Evolutionary conservation across 2,113 vertebrate species (phyloP).

Genomic region (Gavia stellata): DNA sequence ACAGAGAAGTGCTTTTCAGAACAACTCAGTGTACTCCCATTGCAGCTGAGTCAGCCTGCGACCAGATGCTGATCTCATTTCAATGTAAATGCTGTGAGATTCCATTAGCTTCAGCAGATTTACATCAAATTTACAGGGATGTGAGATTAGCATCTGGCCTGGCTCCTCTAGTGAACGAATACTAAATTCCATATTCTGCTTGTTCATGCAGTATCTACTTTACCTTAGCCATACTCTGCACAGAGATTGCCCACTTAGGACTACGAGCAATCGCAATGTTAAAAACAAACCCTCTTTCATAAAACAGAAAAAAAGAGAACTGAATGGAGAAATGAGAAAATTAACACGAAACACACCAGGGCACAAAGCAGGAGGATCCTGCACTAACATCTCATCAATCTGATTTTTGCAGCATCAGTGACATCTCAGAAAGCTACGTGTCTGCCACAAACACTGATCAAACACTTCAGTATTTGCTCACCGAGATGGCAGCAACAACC

Average conservation of each 20-base stretch:
- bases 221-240: neutral
- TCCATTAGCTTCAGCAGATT: slow-evolving; percentile 51
- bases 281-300: neutral
- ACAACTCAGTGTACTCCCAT: neutral
- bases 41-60: slow-evolving; percentile 29
- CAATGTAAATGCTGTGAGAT: neutral
- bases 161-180: neutral
- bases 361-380: neutral
- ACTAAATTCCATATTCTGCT: neutral
- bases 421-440: neutral
- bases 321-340: neutral
- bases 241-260: neutral
- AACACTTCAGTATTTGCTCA: neutral
- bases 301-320: neutral
- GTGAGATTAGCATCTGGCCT: slow-evolving; percentile 28
- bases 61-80: slow-evolving; percentile 51
- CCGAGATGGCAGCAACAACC: neutral
- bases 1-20: slow-evolving; percentile 14
- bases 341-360: neutral
- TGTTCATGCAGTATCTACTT: neutral
- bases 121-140: slow-evolving; percentile 29
- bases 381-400: neutral
- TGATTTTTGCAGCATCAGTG: neutral
- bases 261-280: neutral
- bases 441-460: neutral